Evolutionary conservation across 1,140 invertebrate species (phyloP), one percentile per base, ranked within the genome.

Genomic region (Caerostris darwini): DNA sequence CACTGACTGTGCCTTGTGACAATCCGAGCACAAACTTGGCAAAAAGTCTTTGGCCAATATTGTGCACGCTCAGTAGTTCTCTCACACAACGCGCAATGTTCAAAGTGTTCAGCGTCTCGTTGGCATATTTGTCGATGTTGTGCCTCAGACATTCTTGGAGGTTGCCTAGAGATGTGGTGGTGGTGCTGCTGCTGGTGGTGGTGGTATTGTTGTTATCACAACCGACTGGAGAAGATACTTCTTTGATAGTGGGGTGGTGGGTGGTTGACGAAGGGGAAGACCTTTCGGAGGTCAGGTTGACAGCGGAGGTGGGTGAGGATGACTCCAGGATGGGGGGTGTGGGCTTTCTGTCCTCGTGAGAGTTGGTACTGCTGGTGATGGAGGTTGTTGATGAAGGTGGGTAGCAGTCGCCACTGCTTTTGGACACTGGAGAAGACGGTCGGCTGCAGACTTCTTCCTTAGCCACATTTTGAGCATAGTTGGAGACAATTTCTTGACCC

Each of bases 1-100:
- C 99, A 94, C 98, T 99, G 34, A 99, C 99, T 7, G 99, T 99
- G 54, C 99, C 99, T 96, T 99, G 97, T 8, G 99, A 99, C 69
- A 99, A 96, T 0, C 99, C 99, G 77, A 99, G 97, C 5, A 99
- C 98, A 96, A 99, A 99, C 96, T 99, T 99, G 95, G 99, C 99
- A 96, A 99, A 99, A 81, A 99, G 97, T 94, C 99, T 97, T 96
- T 99, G 99, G 0, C 99, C 99, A 95, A 99, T 99, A 96, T 99
- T 99, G 96, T 99, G 99, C 95, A 99, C 98, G 57, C 98, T 99
- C 10, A 99, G 96, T n/a, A 99, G 96, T 95, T 99, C 99, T 0
- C 99, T 97, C 1, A 99, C 99, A 92, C 98, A 97, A 50, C 99
- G 97, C 12, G 99, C 98, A 94, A 99, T 99, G 96, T 99, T 97